Evolutionary conservation across 1,140 invertebrate genomes (phyloP), one percentile per base, ranked within the genome.

Genomic region (Halictus rubicundus): DNA sequence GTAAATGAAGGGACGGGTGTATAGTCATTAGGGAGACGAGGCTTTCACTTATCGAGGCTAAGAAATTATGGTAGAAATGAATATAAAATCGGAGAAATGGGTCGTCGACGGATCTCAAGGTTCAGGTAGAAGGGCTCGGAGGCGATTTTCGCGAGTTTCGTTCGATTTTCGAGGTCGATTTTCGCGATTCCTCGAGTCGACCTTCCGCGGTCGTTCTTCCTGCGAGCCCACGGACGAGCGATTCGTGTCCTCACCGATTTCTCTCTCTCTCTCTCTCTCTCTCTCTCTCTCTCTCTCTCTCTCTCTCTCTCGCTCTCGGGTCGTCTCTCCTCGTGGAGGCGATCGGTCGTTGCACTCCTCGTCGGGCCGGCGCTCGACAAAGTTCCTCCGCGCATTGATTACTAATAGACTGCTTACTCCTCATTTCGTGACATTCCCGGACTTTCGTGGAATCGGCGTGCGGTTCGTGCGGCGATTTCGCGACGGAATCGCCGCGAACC

Each of bases 321-420:
- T 46, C 49, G 81, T 78, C 52, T 76, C 60, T 61, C 72, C 60
- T 78, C 64, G 76, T 42, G 69, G 25, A 70, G 80, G 70, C 81
- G 64, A 84, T 76, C 74, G 86, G 86, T 87, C 86, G 80, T 87
- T 87, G 86, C 85, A 87, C 86, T 63, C 83, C 46, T 39, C n/a
- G 32, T 81, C 72, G 82, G 68, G 21, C 49, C 68, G 80, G 37
- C 78, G 84, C 74, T 86, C 86, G 86, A 85, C 81, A 87, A 85
- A 87, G 65, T 85, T 85, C 32, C 76, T 78, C 46, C 78, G 86
- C 83, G 86, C 72, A 77, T 82, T 63, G 87, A 88, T 88, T 88
- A 88, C 87, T 88, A 88, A 88, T 88, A 74, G 78, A 85, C 86
- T 82, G 61, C 70, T 83, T 78, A 78, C 76, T 73, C 81, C 78